Percentiles rank a stretch among this genome's conserved stretches.
phyloP scores from a whole-genome alignment of 2,113 vertebrate genomes.

The Tor tambroides region DNA sequence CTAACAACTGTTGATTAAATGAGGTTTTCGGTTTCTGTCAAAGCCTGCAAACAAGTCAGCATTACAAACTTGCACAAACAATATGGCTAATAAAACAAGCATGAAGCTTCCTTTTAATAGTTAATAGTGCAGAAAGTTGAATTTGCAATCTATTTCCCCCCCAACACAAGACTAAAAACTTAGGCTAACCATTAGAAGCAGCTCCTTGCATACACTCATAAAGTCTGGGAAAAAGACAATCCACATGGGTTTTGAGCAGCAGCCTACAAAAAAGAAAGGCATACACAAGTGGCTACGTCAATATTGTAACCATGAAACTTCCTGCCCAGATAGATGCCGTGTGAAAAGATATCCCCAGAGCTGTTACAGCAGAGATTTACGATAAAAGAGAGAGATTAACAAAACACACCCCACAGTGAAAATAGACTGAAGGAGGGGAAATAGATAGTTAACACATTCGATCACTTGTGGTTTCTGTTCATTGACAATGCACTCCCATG shows the following conservation, averaged over 20 bases:
- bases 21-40: neutral
- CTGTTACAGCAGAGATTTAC: neutral
- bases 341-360: slow-evolving; percentile 29
- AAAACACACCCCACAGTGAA: neutral
- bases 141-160: neutral
- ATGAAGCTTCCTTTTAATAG: neutral
- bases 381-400: neutral
- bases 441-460: neutral
- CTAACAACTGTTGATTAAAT: neutral
- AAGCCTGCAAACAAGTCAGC: neutral
- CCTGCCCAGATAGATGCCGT: neutral
- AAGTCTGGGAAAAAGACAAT: slow-evolving; percentile 8
- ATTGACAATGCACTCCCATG: neutral
- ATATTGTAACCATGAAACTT: slow-evolving; percentile 14
- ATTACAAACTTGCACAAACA: neutral
- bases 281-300: neutral
- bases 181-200: neutral
- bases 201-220: neutral
- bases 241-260: neutral
- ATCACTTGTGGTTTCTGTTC: neutral
- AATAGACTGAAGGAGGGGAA: neutral
- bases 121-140: neutral
- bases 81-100: neutral
- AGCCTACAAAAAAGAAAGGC: neutral
- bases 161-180: neutral